Percentiles rank a stretch among this genome's conserved stretches.
Conservation (phyloP, 1,140 invertebrate species). For the Daktulosphaira vitifoliae region DNA sequence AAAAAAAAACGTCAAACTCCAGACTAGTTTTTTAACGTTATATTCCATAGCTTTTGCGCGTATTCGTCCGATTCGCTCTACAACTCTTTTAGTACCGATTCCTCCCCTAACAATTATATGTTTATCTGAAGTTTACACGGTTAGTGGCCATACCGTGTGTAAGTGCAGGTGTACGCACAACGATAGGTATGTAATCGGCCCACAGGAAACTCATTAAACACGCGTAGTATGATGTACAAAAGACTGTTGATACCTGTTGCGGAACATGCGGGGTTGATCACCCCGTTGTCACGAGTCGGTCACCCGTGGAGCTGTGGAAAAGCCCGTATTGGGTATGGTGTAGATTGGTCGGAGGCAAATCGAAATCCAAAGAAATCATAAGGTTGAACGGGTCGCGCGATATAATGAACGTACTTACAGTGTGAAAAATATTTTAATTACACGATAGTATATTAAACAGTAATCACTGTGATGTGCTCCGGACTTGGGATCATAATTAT, state of each 20-base stretch:
- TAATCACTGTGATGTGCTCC: too few species aligned
- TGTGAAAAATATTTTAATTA: too few species aligned
- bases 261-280: conserved; percentile 25
- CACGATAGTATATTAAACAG: too few species aligned
- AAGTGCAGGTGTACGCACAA: conserved; percentile 1
- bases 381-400: too few species aligned
- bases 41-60: neutral
- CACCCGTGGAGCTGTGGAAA: neutral
- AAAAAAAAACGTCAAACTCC: neutral
- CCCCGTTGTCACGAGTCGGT: neutral
- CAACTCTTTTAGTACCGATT: too few species aligned
- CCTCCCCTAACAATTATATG: too few species aligned
- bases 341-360: too few species aligned
- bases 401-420: too few species aligned
- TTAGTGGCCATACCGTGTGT: neutral
- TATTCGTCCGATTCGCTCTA: too few species aligned
- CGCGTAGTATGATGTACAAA: neutral
- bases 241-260: conserved; percentile 7
- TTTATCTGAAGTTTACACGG: conserved; percentile 4
- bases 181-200: neutral
- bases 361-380: too few species aligned
- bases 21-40: too few species aligned
- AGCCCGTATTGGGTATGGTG: neutral
- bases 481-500: too few species aligned
- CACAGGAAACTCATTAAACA: conserved; percentile 19